Conservation (phyloP, 2,888 invertebrate genomes). For the Drosophila kambysellisi region DNA sequence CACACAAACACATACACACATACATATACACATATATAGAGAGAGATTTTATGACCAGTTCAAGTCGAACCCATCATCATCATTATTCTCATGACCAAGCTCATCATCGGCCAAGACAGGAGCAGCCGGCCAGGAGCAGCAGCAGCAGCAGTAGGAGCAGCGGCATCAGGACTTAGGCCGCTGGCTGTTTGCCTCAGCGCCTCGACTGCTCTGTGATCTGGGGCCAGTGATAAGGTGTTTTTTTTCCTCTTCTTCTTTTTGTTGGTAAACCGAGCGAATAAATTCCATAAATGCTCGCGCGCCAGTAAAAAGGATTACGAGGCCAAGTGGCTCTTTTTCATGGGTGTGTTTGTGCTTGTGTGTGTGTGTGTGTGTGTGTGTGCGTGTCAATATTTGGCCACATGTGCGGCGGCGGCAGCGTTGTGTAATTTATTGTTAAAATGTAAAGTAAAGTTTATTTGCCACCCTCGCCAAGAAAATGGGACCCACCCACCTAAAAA, state of each 20-base stretch:
- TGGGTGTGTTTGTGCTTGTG: conserved; percentile 26
- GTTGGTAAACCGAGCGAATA: conserved; percentile 53
- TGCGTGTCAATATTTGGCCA: conserved; percentile 68
- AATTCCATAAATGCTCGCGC: conserved; percentile 75
- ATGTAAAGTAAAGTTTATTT: conserved; percentile 68
- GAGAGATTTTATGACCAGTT: conserved; percentile 67
- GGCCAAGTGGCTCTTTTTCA: conserved; percentile 38
- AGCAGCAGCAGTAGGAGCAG: conserved; percentile 9
- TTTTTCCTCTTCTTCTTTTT: conserved; percentile 16
- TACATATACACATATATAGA: neutral
- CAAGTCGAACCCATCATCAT: conserved; percentile 77
- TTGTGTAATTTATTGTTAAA: conserved; percentile 77
- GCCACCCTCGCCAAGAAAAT: conserved; percentile 26
- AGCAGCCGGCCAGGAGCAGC: conserved; percentile 26
- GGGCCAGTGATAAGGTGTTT: conserved; percentile 64
- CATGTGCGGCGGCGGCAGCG: conserved; percentile 51
- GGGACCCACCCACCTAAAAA: conserved; percentile 3
- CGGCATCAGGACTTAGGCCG: conserved; percentile 61
- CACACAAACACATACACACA: conserved; percentile 2
- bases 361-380: conserved; percentile 30
- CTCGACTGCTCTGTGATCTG: conserved; percentile 55
- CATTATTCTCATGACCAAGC: conserved; percentile 29
- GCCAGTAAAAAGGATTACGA: conserved; percentile 67
- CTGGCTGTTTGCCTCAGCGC: conserved; percentile 34
- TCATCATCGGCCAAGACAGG: conserved; percentile 43